Evolutionary conservation across 2,113 vertebrate species (phyloP), one percentile per base, ranked within the genome.

Genomic region (Pristiophorus japonicus): DNA sequence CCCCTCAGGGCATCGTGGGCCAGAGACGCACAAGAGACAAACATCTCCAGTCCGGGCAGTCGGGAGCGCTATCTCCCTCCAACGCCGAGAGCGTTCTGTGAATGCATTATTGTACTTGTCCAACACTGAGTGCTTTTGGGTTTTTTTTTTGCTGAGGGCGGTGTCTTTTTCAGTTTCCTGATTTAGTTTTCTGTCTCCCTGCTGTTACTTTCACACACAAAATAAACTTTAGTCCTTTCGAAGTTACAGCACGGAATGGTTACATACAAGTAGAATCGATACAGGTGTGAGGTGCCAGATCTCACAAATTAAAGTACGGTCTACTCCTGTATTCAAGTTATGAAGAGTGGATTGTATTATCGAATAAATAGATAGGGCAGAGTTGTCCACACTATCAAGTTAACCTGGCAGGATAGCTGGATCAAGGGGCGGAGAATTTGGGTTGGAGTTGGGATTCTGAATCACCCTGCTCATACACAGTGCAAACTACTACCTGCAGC

Each of bases 301-400:
- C 62, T 45, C 59, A 20, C 20, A 34, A 11, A 81, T 38, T 51
- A 27, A 62, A 90, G 27, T 90, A 20, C 24, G 11, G 45, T 88
- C 85, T 55, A 12, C 84, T n/a, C n/a, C n/a, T n/a, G n/a, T n/a
- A 92, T 92, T 92, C 88, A 92, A 92, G 34, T 92, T 63, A 63
- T 10, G n/a, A 62, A n/a, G 34, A 63, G 59, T 92, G 63, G 59
- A 22, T 63, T 63, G 88, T 63, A 63, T 38, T 30, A 42, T 38
- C 63, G 30, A n/a, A 59, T 18, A 38, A 92, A 63, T 59, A 92
- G 59, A 22, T 18, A 38, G 18, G 45, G 59, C 63, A 34, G 59
- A 92, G 47, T 18, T 90, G n/a, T 4, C 51, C 27, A 51, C 85
- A 55, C 22, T 0, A 55, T 55, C 22, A n/a, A 90, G 87, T 59